Percentiles rank a stretch among this genome's conserved stretches.
These are phyloP conservation scores for Poicephalus meyeri DNA, from an alignment of 2,113 vertebrate genomes.

Conservation along the genomic window DNA sequence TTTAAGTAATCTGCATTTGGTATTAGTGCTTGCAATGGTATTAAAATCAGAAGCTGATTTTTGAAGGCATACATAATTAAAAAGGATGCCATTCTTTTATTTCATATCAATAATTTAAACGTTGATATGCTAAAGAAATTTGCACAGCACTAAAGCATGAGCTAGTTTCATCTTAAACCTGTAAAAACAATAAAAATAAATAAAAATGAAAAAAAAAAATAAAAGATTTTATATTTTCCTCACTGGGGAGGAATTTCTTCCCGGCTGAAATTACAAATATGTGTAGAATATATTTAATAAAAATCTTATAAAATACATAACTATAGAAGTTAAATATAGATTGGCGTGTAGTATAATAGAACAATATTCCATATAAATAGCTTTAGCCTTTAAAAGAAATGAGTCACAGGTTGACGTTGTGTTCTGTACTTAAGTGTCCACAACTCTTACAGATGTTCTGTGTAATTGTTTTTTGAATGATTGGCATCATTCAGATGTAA, in stretches of 20 bases:
- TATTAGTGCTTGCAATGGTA: slow-evolving; percentile 82
- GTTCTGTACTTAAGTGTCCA: slow-evolving; percentile 84
- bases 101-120: slow-evolving; percentile 80
- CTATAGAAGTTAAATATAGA: slow-evolving; percentile 93
- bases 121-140: slow-evolving; percentile 84
- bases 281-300: slow-evolving; percentile 99
- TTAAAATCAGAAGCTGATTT: slow-evolving; percentile 78
- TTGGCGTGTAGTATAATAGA: slow-evolving; percentile 91
- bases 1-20: slow-evolving; percentile 77
- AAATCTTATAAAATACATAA: slow-evolving; percentile 93
- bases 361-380: slow-evolving; percentile 88
- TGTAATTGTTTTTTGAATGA: slow-evolving; percentile 77
- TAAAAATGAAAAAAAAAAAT: slow-evolving; percentile 79
- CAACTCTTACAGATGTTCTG: slow-evolving; percentile 75
- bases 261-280: slow-evolving; percentile 88
- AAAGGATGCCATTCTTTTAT: slow-evolving; percentile 73
- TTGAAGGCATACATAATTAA: slow-evolving; percentile 69
- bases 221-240: slow-evolving; percentile 89
- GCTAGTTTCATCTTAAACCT: slow-evolving; percentile 88
- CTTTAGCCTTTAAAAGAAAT: slow-evolving; percentile 85
- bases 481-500: slow-evolving; percentile 84
- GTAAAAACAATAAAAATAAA: slow-evolving; percentile 81
- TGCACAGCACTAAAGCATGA: slow-evolving; percentile 96
- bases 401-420: slow-evolving; percentile 82
- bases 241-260: slow-evolving; percentile 88